phyloP scores from a whole-genome alignment of 2,113 vertebrate genomes.

The Lepus timidus region DNA sequence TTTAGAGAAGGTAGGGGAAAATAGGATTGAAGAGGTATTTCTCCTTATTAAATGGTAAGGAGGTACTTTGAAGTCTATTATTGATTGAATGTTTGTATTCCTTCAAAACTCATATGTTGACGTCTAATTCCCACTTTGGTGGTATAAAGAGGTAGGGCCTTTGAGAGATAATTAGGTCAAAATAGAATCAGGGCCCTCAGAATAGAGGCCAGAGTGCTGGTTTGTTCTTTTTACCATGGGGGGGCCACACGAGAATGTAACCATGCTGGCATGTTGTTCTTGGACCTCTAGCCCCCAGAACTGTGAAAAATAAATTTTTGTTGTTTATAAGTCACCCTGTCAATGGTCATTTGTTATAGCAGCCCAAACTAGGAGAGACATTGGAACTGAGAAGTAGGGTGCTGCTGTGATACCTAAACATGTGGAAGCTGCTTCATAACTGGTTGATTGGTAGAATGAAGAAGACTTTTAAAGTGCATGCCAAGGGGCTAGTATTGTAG shows the following conservation, averaged over 20 bases:
- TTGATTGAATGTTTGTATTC: not conserved
- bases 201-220: not conserved
- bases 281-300: not conserved
- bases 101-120: not conserved
- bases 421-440: not conserved
- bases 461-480: not conserved
- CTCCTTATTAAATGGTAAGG: conserved; percentile 25
- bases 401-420: not conserved
- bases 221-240: not conserved
- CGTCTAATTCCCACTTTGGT: not conserved
- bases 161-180: not conserved
- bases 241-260: not conserved
- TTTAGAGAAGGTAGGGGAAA: not conserved
- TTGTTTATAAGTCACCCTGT: not conserved
- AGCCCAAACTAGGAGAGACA: not conserved
- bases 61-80: not conserved
- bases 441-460: not conserved
- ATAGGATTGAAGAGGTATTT: not conserved
- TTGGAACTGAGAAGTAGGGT: not conserved
- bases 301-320: not conserved
- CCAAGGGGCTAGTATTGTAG: not conserved
- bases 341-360: not conserved
- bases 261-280: not conserved
- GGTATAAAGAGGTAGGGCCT: not conserved
- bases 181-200: not conserved